Evolutionary conservation across 1,140 invertebrate genomes (phyloP), one percentile per base, ranked within the genome.

Genomic region (Zaprionus capensis): DNA sequence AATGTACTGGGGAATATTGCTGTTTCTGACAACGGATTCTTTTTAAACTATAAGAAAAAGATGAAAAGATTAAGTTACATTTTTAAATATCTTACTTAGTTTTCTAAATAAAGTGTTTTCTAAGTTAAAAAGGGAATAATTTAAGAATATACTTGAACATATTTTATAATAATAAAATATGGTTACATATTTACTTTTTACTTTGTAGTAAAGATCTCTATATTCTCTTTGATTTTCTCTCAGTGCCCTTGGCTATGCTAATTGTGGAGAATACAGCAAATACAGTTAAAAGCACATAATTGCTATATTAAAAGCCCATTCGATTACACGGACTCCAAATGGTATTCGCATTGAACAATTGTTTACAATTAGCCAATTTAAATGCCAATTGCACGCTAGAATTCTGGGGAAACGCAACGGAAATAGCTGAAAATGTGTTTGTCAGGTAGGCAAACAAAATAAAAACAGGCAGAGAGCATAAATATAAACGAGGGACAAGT

Each of bases 321-420:
- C 11, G 15, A 58, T 58, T 20, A 24, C 17, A 24, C 20, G 14
- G 46, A 51, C 46, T 56, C 24, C 53, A 56, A 56, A 56, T 26
- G 22, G 1, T n/a, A 17, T 67, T 55, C 44, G 28, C 36, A 57
- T 56, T 46, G 20, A 36, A 61, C 58, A 62, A 74, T 62, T 74
- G 56, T 62, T 68, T 20, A 56, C 51, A 70, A 74, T 69, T 74
- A 62, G 41, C 38, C 41, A 26, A 75, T 70, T 75, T 63, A 63
- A 63, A 73, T 69, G 59, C 65, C 57, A 36, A 55, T 34, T 46
- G 38, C 63, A 67, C 55, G 56, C 63, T 44, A 67, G 22, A 38
- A 57, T 66, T 58, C 61, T 56, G 26, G 14, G 22, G 12, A 67
- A 68, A 55, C 14, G 20, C 64, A 74, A 62, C 71, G 71, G 71